A percentile compares a stretch with the other conserved stretches of the same genome.
Conservation (phyloP, 2,888 invertebrate genomes). For the Lapara coniferarum region DNA sequence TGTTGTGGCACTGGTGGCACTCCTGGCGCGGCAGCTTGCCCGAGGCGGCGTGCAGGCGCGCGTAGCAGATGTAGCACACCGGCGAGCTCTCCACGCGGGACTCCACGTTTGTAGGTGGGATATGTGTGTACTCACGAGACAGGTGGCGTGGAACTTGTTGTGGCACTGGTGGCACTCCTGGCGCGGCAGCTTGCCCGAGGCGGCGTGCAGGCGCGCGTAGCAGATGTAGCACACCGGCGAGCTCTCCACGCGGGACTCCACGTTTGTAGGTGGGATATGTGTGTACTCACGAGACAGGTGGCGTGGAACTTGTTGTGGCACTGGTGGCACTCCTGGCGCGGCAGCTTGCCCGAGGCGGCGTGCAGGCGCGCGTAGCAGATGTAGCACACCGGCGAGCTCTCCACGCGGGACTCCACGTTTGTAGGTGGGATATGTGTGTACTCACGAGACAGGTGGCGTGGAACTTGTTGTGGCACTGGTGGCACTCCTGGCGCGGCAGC, state of each 20-base stretch:
- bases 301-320: conserved; percentile 98
- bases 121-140: conserved; percentile 87
- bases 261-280: too few species aligned
- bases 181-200: conserved; percentile 92
- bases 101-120: too few species aligned
- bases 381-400: conserved; percentile 96
- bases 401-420: too few species aligned
- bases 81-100: conserved; percentile 95
- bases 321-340: conserved; percentile 92
- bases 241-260: conserved; percentile 94
- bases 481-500: conserved; percentile 93
- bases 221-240: conserved; percentile 98
- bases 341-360: conserved; percentile 91
- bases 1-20: conserved; percentile 96
- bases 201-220: conserved; percentile 93
- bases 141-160: conserved; percentile 97
- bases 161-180: conserved; percentile 94
- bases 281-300: conserved; percentile 91
- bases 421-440: conserved; percentile 7
- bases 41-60: conserved; percentile 91
- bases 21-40: conserved; percentile 92
- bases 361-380: conserved; percentile 97
- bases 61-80: conserved; percentile 98
- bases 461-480: conserved; percentile 97
- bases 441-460: conserved; percentile 96